Conservation (phyloP, 2,113 vertebrate genomes). For the Phalacrocorax aristotelis region DNA sequence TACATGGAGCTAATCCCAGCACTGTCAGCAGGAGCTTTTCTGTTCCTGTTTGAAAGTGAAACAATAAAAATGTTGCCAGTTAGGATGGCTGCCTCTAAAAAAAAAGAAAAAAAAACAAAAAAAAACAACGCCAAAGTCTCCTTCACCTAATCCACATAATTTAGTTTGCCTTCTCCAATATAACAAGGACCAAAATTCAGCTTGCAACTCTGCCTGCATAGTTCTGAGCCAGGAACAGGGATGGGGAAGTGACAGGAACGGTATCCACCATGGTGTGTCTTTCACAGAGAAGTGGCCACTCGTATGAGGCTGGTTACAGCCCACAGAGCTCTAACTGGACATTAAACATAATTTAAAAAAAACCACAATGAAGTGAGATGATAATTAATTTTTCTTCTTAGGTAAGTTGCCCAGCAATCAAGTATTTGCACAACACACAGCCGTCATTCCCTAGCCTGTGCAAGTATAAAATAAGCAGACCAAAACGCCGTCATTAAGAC, state of each 20-base stretch:
- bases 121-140: neutral
- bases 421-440: neutral
- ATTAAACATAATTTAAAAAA: neutral
- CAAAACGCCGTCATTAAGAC: neutral
- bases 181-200: neutral
- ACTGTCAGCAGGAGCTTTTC: neutral
- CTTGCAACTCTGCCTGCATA: neutral
- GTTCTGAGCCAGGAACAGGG: neutral
- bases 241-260: accelerated
- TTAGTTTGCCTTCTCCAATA: neutral
- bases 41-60: neutral
- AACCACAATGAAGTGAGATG: neutral
- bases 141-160: neutral
- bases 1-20: neutral
- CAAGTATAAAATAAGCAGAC: neutral
- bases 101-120: neutral
- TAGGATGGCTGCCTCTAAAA: neutral
- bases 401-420: neutral
- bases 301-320: neutral
- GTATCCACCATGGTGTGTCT: neutral
- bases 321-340: neutral
- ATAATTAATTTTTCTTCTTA: neutral
- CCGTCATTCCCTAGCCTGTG: neutral
- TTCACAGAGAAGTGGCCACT: neutral
- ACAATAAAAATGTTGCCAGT: neutral